Evolutionary conservation across 2,888 invertebrate species (phyloP).

Genomic region (Physocephala rufipes): DNA sequence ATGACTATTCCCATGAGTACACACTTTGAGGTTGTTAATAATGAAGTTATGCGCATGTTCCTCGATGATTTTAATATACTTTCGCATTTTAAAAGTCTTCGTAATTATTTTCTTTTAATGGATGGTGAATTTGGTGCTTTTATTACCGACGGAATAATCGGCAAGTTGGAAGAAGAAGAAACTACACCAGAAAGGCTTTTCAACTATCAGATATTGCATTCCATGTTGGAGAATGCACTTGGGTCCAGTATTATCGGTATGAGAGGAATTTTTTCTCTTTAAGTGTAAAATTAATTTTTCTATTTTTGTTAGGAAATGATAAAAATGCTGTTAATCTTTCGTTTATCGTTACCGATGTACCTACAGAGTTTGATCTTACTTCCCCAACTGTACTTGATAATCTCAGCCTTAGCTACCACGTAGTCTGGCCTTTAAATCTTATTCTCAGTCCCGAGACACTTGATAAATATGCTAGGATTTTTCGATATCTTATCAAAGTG

Average conservation of each 20-base stretch:
- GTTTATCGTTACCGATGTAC: conserved; percentile 72
- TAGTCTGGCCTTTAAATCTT: conserved; percentile 82
- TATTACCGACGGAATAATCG: conserved; percentile 76
- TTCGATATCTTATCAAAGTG: conserved; percentile 79
- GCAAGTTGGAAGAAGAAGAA: conserved; percentile 72
- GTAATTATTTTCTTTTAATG: conserved; percentile 80
- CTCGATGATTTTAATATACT: conserved; percentile 71
- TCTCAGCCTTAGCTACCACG: conserved; percentile 75
- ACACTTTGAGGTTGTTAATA: conserved; percentile 76
- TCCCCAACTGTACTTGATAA: conserved; percentile 76
- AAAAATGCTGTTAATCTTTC: conserved; percentile 73
- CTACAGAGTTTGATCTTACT: conserved; percentile 72
- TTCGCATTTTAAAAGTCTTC: conserved; percentile 77
- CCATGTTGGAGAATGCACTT: conserved; percentile 75
- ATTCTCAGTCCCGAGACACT: conserved; percentile 77
- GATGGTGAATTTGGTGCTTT: conserved; percentile 82
- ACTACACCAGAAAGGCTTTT: conserved; percentile 74
- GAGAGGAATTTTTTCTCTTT: conserved; percentile 44
- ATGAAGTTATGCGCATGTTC: conserved; percentile 76
- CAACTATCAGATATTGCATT: conserved; percentile 75
- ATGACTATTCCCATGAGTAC: conserved; percentile 75
- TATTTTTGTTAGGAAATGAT: conserved; percentile 66
- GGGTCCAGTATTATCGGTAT: conserved; percentile 74
- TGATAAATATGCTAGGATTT: conserved; percentile 76
- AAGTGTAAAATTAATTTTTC: neutral